A percentile compares a stretch with the other conserved stretches of the same genome.
These are phyloP conservation scores for Xanthia icteritia DNA, from an alignment of 2,888 invertebrate genomes.

Conservation along the genomic window DNA sequence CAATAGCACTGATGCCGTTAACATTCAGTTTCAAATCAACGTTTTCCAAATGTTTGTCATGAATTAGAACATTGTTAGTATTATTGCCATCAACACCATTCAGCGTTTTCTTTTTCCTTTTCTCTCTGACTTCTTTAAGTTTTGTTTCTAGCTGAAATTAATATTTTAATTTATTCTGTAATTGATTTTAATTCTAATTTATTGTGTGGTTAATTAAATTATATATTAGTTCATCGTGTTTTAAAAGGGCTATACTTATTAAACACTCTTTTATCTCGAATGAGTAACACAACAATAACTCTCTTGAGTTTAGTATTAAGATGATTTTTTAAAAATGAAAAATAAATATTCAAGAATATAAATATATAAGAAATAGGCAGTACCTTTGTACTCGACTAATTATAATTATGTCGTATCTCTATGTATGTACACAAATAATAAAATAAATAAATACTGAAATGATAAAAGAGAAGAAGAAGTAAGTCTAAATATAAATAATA, in stretches of 20 bases:
- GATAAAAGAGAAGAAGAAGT: background rate
- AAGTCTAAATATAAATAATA: background rate
- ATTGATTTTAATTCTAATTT: background rate
- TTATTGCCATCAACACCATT: background rate
- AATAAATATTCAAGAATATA: no score
- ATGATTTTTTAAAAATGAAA: background rate
- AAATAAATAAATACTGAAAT: background rate
- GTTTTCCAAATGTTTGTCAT: constrained; percentile 66
- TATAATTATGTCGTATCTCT: no score
- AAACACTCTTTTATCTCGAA: background rate
- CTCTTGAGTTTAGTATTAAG: background rate
- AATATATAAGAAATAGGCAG: no score
- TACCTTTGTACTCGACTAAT: no score
- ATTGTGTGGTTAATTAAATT: background rate
- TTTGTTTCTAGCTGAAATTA: constrained; percentile 80
- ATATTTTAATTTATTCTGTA: background rate
- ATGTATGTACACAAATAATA: no score
- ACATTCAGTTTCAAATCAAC: constrained; percentile 76
- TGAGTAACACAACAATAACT: background rate
- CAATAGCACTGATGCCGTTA: constrained; percentile 79
- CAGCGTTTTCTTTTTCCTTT: constrained; percentile 77
- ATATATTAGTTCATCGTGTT: background rate
- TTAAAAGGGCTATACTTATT: background rate
- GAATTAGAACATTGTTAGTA: constrained; percentile 7
- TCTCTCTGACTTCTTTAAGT: constrained; percentile 82